A percentile compares a stretch with the other conserved stretches of the same genome.
Conservation (phyloP, 2,113 vertebrate genomes). For the Brachyistius frenatus region DNA sequence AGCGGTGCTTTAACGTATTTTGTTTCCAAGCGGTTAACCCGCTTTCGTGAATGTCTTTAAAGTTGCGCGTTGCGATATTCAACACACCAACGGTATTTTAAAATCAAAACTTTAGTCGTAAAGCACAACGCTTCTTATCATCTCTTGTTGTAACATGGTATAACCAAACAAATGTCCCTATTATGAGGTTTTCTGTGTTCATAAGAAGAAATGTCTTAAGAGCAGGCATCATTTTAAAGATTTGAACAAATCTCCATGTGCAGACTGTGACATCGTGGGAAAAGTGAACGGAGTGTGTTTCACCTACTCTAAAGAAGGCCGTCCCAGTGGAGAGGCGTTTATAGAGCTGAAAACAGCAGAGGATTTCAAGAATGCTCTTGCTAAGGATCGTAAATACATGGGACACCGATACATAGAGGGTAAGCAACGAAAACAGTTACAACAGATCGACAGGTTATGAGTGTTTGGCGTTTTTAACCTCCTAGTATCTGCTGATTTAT, state of each 20-base stretch:
- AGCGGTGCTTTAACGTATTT: neutral
- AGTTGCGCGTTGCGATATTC: too few relatives aligned
- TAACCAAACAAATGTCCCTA: too few relatives aligned
- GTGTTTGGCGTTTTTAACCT: neutral
- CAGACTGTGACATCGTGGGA: constrained; percentile 87
- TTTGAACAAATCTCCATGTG: constrained; percentile 5
- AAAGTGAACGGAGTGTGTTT: constrained; percentile 87
- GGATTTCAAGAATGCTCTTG: constrained; percentile 86
- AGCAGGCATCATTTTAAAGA: neutral
- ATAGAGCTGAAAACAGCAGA: constrained; percentile 86
- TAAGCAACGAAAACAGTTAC: constrained; percentile 44
- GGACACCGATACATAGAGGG: constrained; percentile 90
- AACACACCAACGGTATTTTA: too few relatives aligned
- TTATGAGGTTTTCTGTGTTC: too few relatives aligned
- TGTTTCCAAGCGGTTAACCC: neutral
- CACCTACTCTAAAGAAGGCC: constrained; percentile 88
- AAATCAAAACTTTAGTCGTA: too few relatives aligned
- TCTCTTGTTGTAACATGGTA: too few relatives aligned
- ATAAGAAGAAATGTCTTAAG: neutral
- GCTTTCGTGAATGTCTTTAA: too few relatives aligned
- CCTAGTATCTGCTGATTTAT: too few relatives aligned
- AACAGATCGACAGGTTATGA: neutral
- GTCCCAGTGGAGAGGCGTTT: constrained; percentile 89
- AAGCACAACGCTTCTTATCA: too few relatives aligned
- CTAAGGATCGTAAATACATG: constrained; percentile 90